Conservation (phyloP, 2,888 invertebrate species). For the Lamellibrachia columna region DNA sequence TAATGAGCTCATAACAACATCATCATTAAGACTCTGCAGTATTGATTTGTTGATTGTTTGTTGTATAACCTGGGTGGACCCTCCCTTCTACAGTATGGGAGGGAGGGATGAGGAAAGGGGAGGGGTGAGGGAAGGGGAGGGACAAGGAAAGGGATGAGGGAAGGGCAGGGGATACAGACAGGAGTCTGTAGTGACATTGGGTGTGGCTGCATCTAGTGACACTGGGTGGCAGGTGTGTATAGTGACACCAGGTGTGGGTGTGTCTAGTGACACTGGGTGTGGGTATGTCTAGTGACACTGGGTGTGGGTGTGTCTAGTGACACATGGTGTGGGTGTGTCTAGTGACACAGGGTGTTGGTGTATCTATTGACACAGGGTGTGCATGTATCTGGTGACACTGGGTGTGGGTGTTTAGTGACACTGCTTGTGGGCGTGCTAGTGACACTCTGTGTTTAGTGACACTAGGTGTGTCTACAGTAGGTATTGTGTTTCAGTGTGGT, state of each 20-base stretch:
- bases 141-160: too few species aligned
- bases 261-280: background rate
- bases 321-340: background rate
- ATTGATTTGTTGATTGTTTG: background rate
- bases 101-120: background rate
- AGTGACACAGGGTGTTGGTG: background rate
- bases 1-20: background rate
- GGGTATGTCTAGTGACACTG: background rate
- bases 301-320: background rate
- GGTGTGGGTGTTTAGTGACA: background rate
- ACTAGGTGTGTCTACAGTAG: background rate
- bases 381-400: background rate
- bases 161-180: background rate
- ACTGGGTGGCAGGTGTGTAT: background rate
- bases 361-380: background rate
- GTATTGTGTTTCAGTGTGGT: slow-evolving; percentile 53
- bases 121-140: too few species aligned
- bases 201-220: background rate
- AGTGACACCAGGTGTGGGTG: background rate
- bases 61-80: background rate
- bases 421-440: background rate
- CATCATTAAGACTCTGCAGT: background rate
- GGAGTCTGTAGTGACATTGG: background rate
- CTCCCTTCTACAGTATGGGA: background rate
- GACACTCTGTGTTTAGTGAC: background rate